Percentiles rank a stretch among this genome's conserved stretches.
These are phyloP conservation scores for Netelia virgata DNA, from an alignment of 2,888 invertebrate genomes.

Conservation along the genomic window DNA sequence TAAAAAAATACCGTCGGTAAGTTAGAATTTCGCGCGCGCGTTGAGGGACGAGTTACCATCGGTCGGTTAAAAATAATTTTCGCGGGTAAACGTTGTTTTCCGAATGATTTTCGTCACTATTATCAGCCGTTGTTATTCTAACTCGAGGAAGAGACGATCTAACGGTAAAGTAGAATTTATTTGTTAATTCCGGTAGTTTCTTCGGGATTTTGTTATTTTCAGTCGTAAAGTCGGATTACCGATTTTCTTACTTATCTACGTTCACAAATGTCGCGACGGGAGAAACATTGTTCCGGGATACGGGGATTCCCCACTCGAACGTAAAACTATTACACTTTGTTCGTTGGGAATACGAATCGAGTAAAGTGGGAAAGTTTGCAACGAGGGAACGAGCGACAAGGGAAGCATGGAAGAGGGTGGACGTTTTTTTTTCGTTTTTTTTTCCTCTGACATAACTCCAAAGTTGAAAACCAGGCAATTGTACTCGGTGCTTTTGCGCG, in stretches of 20 bases:
- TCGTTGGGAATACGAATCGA: slow-evolving; percentile 31
- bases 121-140: no score
- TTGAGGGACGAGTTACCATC: neutral
- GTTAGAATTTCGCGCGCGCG: neutral
- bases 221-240: no score
- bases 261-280: neutral
- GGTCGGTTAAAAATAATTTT: slow-evolving; percentile 5
- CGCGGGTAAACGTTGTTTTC: neutral
- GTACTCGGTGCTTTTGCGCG: slow-evolving; percentile 8
- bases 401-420: neutral
- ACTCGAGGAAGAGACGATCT: no score
- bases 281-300: no score
- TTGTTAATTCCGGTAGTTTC: no score
- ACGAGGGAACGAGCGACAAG: neutral
- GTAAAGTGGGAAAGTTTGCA: neutral
- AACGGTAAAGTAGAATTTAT: no score
- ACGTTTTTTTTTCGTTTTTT: neutral
- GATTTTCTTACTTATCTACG: neutral
- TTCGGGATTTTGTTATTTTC: no score
- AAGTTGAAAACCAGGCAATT: slow-evolving; percentile 49
- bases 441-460: slow-evolving; percentile 27
- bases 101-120: no score
- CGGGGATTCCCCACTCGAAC: neutral
- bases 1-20: neutral
- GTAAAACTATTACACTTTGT: neutral